phyloP scores from a whole-genome alignment of 2,797 vertebrate species.

The Meda fulgida region DNA sequence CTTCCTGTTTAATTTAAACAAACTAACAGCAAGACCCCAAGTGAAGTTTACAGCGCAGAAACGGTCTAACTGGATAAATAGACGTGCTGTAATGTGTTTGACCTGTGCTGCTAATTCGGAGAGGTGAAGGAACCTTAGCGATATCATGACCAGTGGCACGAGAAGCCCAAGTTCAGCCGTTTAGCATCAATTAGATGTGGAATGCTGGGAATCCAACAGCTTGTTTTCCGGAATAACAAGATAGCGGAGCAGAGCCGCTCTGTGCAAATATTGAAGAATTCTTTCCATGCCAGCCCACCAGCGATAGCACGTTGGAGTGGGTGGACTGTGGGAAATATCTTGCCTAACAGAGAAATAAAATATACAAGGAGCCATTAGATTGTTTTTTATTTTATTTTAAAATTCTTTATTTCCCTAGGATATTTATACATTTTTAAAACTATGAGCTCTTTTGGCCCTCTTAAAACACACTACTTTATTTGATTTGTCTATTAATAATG shows the following conservation, averaged over 20 bases:
- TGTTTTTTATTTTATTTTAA: conserved; percentile 15
- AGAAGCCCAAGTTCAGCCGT: conserved; percentile 72
- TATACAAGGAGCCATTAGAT: conserved; percentile 49
- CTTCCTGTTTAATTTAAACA: not conserved
- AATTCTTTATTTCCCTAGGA: conserved; percentile 32
- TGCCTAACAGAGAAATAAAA: conserved; percentile 64
- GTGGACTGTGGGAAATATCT: conserved; percentile 75
- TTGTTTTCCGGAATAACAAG: conserved; percentile 81
- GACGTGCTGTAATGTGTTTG: conserved; percentile 23
- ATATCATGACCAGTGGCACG: conserved; percentile 43
- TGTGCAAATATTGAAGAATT: conserved; percentile 82
- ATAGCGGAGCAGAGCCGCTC: conserved; percentile 77
- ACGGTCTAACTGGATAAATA: conserved; percentile 6
- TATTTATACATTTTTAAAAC: not conserved
- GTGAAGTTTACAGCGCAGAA: not conserved
- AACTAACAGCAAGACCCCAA: not conserved
- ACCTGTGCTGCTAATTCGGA: conserved; percentile 2
- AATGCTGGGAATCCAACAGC: conserved; percentile 81
- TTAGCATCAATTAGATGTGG: conserved; percentile 84
- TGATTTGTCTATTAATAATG: not conserved
- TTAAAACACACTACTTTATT: not conserved
- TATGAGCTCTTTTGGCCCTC: not conserved
- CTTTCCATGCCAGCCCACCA: conserved; percentile 70
- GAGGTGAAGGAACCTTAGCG: conserved; percentile 24
- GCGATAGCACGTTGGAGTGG: conserved; percentile 71